Evolutionary conservation across 2,113 vertebrate genomes (phyloP).

Genomic region (Ginglymostoma cirratum): DNA sequence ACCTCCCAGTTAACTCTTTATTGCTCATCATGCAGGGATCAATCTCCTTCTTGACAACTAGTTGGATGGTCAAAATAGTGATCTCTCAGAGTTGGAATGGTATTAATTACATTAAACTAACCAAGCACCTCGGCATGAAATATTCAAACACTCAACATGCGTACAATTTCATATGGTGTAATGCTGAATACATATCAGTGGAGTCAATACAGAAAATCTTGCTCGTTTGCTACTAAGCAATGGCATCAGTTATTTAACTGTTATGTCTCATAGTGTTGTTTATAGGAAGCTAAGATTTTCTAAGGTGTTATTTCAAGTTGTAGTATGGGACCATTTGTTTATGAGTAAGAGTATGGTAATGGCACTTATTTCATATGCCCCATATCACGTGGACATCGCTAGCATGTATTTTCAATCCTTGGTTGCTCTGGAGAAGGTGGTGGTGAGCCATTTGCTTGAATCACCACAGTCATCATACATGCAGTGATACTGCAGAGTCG

Average conservation of each 20-base stretch:
- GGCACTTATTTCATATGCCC: too few relatives aligned
- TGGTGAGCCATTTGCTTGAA: too few relatives aligned
- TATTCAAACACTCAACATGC: not conserved
- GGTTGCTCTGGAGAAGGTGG: too few relatives aligned
- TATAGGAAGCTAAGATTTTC: not conserved
- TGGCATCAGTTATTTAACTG: not conserved
- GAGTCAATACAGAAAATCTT: not conserved
- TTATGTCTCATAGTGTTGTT: not conserved
- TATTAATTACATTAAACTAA: not conserved
- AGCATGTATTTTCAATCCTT: too few relatives aligned
- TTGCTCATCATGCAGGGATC: not conserved
- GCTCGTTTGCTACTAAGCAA: not conserved
- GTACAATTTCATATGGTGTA: not conserved
- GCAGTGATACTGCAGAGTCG: too few relatives aligned
- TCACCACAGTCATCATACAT: too few relatives aligned
- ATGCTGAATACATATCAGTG: not conserved
- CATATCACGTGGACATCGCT: too few relatives aligned
- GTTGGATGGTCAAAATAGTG: not conserved
- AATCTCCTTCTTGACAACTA: not conserved
- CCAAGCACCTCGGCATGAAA: not conserved
- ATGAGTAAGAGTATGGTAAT: too few relatives aligned
- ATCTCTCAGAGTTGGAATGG: not conserved
- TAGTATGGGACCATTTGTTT: too few relatives aligned
- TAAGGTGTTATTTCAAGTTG: not conserved
- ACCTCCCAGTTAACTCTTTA: not conserved